Evolutionary conservation across 2,888 invertebrate genomes (phyloP).

Genomic region (Platycheirus rosarum): DNA sequence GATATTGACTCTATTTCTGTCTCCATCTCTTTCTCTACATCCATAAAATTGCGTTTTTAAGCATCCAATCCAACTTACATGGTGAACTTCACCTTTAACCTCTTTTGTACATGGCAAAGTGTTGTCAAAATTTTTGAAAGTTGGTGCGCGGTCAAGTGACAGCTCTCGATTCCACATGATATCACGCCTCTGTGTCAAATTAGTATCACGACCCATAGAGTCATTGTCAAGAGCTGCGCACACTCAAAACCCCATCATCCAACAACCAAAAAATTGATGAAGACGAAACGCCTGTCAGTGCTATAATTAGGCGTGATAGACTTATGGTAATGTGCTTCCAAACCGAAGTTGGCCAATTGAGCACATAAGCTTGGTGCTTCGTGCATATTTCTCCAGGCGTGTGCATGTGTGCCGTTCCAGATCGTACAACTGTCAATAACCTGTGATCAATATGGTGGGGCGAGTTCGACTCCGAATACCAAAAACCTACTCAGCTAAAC

Average conservation of each 20-base stretch:
- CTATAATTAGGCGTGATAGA: slow-evolving; percentile 73
- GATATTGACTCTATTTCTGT: too few species aligned
- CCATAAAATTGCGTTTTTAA: too few species aligned
- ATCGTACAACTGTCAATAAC: slow-evolving; percentile 67
- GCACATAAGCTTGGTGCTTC: slow-evolving; percentile 34
- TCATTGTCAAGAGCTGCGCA: slow-evolving; percentile 47
- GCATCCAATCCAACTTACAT: too few species aligned
- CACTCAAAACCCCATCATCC: slow-evolving; percentile 12
- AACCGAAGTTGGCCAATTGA: slow-evolving; percentile 65
- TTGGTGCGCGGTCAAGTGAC: slow-evolving; percentile 68
- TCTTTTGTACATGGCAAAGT: slow-evolving; percentile 29
- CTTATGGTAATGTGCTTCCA: slow-evolving; percentile 62
- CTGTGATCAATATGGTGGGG: slow-evolving; percentile 28
- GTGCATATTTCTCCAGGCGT: background rate
- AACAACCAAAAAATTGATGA: slow-evolving; percentile 48
- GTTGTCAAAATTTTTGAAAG: slow-evolving; percentile 63
- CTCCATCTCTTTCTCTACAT: too few species aligned
- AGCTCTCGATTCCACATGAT: slow-evolving; percentile 66
- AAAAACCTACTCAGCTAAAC: slow-evolving; percentile 1
- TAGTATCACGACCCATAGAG: slow-evolving; percentile 69
- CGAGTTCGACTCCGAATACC: background rate
- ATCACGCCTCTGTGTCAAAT: slow-evolving; percentile 74
- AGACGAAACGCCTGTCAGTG: slow-evolving; percentile 73
- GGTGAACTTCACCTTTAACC: slow-evolving; percentile 17
- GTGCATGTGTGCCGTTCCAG: slow-evolving; percentile 24